Evolutionary conservation across 2,888 invertebrate species (phyloP).

Genomic region (Diadegma fenestrale): DNA sequence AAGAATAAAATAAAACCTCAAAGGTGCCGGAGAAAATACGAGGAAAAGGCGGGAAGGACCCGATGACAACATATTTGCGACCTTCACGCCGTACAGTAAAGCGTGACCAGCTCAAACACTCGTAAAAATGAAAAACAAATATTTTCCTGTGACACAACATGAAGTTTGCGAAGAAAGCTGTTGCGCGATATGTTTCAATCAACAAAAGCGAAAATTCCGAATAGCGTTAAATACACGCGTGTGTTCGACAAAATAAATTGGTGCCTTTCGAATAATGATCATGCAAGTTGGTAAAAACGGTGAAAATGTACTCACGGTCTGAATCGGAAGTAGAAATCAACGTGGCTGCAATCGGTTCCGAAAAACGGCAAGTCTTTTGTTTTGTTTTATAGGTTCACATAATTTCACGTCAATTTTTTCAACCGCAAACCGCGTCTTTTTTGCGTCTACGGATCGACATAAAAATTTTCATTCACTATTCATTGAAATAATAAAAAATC

Average conservation of each 20-base stretch:
- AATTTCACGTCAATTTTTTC: background rate
- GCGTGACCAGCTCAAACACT: background rate
- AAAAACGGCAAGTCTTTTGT: too few relatives aligned
- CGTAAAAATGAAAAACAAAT: conserved; percentile 15
- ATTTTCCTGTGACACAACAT: conserved; percentile 15
- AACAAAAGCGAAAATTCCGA: background rate
- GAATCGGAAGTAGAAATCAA: background rate
- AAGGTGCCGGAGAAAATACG: too few relatives aligned
- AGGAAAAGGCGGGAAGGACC: too few relatives aligned
- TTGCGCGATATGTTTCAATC: conserved; percentile 37
- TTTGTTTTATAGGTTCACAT: conserved; percentile 12
- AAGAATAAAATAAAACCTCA: conserved; percentile 10
- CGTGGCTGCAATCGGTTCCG: background rate
- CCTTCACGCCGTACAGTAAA: too few relatives aligned
- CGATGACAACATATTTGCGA: too few relatives aligned
- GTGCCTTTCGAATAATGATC: background rate
- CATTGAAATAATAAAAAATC: background rate
- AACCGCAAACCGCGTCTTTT: background rate
- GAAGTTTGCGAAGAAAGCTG: conserved; percentile 48
- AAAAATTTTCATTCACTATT: background rate
- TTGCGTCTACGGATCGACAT: background rate
- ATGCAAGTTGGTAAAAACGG: conserved; percentile 13
- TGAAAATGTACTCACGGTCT: conserved; percentile 4
- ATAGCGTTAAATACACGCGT: conserved; percentile 12
- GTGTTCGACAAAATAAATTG: conserved; percentile 14